These are phyloP conservation scores for Norana najaformis DNA, from an alignment of 2,888 invertebrate species.

Conservation along the genomic window DNA sequence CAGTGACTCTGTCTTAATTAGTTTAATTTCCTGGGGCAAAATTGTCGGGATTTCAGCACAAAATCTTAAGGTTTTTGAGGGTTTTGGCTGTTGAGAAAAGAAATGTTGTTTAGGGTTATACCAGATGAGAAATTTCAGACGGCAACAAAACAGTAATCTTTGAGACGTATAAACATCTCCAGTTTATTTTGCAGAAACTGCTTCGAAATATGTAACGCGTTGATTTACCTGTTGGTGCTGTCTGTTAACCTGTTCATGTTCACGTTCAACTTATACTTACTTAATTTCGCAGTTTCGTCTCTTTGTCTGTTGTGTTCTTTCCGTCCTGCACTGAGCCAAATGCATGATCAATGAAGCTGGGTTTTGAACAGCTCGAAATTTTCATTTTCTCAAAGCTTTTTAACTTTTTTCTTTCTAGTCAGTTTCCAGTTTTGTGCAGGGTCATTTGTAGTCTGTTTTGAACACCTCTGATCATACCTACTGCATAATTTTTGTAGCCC, in stretches of 20 bases:
- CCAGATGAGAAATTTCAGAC: not conserved
- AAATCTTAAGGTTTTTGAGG: not conserved
- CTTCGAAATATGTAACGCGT: not conserved
- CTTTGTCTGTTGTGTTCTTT: not conserved
- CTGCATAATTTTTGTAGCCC: not conserved
- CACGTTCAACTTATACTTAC: conserved; percentile 4
- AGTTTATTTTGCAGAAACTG: no score
- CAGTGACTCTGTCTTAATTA: not conserved
- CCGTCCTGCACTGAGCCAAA: conserved; percentile 21
- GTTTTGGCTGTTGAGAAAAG: no score
- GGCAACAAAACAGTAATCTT: not conserved
- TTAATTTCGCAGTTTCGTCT: conserved; percentile 1
- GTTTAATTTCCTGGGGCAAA: not conserved
- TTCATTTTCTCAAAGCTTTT: not conserved
- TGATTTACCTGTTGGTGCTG: conserved; percentile 4
- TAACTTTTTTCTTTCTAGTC: not conserved
- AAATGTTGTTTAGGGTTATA: not conserved
- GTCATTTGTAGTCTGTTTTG: not conserved
- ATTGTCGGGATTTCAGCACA: not conserved
- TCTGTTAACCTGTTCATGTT: not conserved
- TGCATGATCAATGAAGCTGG: conserved; percentile 21
- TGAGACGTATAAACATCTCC: no score
- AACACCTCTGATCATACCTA: not conserved
- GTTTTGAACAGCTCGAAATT: not conserved
- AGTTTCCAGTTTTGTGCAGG: not conserved